Base-by-base conservation (phyloP, 1,140 invertebrate genomes). In the Coelopa frigida region DNA sequence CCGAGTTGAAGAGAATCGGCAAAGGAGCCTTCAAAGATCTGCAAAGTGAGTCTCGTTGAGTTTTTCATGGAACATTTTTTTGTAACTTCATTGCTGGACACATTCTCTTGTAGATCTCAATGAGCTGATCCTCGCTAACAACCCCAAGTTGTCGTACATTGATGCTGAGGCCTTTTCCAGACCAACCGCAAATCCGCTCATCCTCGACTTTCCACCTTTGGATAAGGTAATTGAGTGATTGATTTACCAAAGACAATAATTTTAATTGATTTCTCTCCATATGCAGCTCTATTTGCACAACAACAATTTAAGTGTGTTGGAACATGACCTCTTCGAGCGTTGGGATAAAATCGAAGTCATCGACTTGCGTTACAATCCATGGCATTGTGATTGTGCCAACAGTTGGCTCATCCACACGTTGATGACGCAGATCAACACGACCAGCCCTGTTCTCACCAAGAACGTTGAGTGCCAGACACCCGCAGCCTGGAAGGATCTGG, bases 311-410 rank as follows among this genome's bases (percentile, higher is more conserved):
- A 67, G 74, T 3, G 74, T 74, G 49, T 59, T 89, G 17, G 78
- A 83, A 36, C 62, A 65, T 17, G 55, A 70, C 24, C 60, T 86
- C 3, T 46, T 87, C 68, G 70, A 18, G 71, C 76, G 61, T 45
- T 88, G 85, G 85, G 80, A 85, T 51, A 67, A 71, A 17, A 58
- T 88, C 10, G 66, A 75, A 17, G 69, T 72, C 40, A 55, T 88
- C 24, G 78, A 84, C 53, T 70, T 88, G 12, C 72, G 72, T 27
- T 75, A 76, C 40, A 89, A 89, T 61, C 78, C 81, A 2, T 89
- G 78, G 82, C 70, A 74, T 22, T 89, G 86, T 57, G 84, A 87
- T 62, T 82, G 78, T 53, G 73, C 79, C 33, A 87, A 85, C 52
- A 78, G 83, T 58, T 83, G 82, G 76, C 74, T 88, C 66, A 78